These are phyloP conservation scores for Sinohyriopsis cumingii DNA, from an alignment of 2,888 invertebrate genomes.

Conservation along the genomic window DNA sequence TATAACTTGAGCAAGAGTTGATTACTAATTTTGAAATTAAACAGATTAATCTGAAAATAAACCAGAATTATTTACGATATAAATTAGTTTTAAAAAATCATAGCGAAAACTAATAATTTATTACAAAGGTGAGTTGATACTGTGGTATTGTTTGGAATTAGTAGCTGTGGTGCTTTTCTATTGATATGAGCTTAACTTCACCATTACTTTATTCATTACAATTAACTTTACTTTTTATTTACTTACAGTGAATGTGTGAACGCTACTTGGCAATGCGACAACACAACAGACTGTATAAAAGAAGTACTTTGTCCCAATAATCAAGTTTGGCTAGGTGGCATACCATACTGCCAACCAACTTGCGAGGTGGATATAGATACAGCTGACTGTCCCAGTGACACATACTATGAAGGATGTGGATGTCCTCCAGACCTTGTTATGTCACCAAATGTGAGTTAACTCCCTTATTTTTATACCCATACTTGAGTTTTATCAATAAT, in stretches of 20 bases:
- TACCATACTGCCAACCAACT: slow-evolving; percentile 27
- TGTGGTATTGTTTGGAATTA: slow-evolving; percentile 30
- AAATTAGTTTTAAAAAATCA: too few relatives aligned
- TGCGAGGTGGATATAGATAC: slow-evolving; percentile 27
- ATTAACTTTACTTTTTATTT: not conserved
- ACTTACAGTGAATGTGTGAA: slow-evolving; percentile 27
- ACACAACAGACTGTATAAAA: slow-evolving; percentile 26
- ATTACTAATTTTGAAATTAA: too few relatives aligned
- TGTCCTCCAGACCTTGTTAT: slow-evolving; percentile 31
- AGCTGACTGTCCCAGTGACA: slow-evolving; percentile 21
- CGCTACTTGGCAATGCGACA: slow-evolving; percentile 36
- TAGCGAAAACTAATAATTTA: too few relatives aligned
- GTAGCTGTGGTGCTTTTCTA: slow-evolving; percentile 1
- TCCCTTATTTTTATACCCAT: not conserved
- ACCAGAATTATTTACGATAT: too few relatives aligned
- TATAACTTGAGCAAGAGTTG: too few relatives aligned
- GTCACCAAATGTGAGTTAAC: slow-evolving; percentile 37
- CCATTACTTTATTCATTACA: too few relatives aligned
- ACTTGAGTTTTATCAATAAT: not conserved
- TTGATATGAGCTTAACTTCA: too few relatives aligned
- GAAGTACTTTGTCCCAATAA: slow-evolving; percentile 37
- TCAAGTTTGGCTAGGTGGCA: slow-evolving; percentile 33
- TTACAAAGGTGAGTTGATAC: not conserved
- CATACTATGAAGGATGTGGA: slow-evolving; percentile 36
- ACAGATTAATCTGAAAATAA: too few relatives aligned